Conservation (phyloP, 2,888 invertebrate genomes). For the Ophion obscuratus region DNA sequence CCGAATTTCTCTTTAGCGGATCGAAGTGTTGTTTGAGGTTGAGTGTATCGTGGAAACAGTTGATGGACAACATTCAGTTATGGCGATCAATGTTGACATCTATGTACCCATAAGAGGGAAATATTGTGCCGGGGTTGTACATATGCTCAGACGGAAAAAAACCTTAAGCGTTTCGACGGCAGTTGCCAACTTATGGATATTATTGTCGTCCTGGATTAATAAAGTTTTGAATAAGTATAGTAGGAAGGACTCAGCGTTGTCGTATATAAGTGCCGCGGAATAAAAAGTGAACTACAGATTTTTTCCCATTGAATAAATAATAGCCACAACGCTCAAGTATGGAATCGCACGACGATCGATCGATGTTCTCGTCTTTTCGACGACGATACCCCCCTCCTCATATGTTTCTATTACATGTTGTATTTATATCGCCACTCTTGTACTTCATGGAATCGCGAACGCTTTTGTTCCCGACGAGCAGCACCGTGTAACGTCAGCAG, state of each 20-base stretch:
- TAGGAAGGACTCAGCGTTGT: neutral
- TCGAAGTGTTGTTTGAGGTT: no score
- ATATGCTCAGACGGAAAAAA: neutral
- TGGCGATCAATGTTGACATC: neutral
- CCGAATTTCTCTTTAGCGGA: no score
- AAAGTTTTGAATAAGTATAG: neutral
- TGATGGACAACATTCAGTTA: neutral
- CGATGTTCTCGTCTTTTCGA: constrained; percentile 22
- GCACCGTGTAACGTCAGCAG: constrained; percentile 2
- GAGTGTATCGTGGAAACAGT: no score
- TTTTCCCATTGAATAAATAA: constrained; percentile 54
- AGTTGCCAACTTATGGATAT: neutral
- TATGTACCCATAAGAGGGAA: neutral
- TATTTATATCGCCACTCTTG: constrained; percentile 5
- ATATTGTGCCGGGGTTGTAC: neutral
- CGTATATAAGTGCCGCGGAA: neutral
- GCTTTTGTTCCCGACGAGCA: constrained; percentile 3
- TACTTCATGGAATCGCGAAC: constrained; percentile 24
- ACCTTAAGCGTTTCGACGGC: neutral
- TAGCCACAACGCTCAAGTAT: constrained; percentile 16
- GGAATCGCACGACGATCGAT: constrained; percentile 53
- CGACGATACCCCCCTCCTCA: neutral
- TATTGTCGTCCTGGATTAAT: neutral
- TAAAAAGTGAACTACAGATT: constrained; percentile 13
- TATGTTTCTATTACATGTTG: neutral